Evolutionary conservation across 1,140 invertebrate species (phyloP).

Genomic region (Sweltsa coloradensis): DNA sequence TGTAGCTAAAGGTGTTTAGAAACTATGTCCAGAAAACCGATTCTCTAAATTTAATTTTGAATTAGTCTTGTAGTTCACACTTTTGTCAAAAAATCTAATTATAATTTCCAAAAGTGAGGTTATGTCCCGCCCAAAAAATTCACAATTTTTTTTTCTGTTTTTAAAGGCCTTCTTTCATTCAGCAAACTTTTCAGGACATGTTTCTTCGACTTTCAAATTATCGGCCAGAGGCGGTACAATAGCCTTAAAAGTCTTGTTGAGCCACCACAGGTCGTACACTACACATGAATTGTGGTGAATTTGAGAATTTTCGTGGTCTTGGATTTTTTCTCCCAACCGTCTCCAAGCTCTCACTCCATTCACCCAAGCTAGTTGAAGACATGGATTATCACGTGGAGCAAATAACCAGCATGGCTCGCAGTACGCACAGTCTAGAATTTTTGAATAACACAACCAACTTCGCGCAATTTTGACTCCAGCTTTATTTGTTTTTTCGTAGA

Average conservation of each 20-base stretch:
- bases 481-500: constrained; percentile 23
- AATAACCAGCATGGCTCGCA: constrained; percentile 25
- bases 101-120: constrained; percentile 22
- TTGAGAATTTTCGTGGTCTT: constrained; percentile 23
- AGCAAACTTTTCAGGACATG: too few species aligned
- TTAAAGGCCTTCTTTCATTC: too few species aligned
- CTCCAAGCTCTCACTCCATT: constrained; percentile 24
- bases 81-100: too few species aligned
- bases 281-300: constrained; percentile 20
- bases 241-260: too few species aligned
- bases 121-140: too few species aligned
- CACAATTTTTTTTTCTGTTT: too few species aligned
- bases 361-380: constrained; percentile 23
- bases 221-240: too few species aligned
- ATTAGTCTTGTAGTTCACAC: too few species aligned
- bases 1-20: too few species aligned
- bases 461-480: constrained; percentile 21
- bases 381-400: constrained; percentile 24
- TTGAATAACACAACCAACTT: constrained; percentile 21
- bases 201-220: too few species aligned
- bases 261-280: background rate
- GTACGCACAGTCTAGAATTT: constrained; percentile 22
- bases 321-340: constrained; percentile 22
- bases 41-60: too few species aligned
- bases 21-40: too few species aligned